Conservation (phyloP, 2,888 invertebrate species). For the Lycaena phlaeas region DNA sequence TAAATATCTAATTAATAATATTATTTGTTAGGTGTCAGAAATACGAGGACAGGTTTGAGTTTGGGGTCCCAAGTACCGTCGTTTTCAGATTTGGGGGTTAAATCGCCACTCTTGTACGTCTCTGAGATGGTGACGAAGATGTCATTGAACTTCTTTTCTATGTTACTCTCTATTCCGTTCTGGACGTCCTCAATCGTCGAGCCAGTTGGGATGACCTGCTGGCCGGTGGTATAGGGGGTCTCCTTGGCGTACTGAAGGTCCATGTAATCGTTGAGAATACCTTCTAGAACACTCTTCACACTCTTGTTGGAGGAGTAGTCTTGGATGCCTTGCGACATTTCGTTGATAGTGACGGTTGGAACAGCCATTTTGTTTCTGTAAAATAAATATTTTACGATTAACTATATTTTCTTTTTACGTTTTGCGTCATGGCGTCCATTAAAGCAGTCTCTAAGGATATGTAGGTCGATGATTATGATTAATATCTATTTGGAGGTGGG, state of each 20-base stretch:
- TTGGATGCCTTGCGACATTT: conserved; percentile 38
- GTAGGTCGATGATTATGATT: too few relatives aligned
- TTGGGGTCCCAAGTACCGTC: conserved; percentile 53
- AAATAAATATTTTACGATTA: too few relatives aligned
- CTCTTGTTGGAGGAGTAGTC: conserved; percentile 33
- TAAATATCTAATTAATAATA: too few relatives aligned
- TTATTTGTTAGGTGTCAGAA: conserved; percentile 40
- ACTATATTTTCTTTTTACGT: too few relatives aligned
- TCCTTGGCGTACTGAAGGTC: conserved; percentile 49
- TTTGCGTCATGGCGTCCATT: too few relatives aligned
- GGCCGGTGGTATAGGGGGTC: conserved; percentile 56
- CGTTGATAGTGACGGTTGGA: conserved; percentile 42
- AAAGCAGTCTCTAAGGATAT: too few relatives aligned
- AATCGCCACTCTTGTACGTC: conserved; percentile 42
- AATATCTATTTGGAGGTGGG: too few relatives aligned
- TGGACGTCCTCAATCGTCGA: conserved; percentile 41
- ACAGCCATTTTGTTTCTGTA: conserved; percentile 34
- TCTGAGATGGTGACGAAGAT: conserved; percentile 45
- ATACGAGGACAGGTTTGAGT: conserved; percentile 45
- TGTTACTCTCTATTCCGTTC: conserved; percentile 31
- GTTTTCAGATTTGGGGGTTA: conserved; percentile 37
- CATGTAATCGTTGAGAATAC: conserved; percentile 56
- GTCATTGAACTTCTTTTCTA: conserved; percentile 39
- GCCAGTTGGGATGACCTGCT: conserved; percentile 43
- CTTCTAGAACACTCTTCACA: conserved; percentile 46